Percentiles rank a stretch among this genome's conserved stretches.
Evolutionary conservation across 1,140 invertebrate genomes (phyloP).

Genomic region (Apis dorsata): DNA sequence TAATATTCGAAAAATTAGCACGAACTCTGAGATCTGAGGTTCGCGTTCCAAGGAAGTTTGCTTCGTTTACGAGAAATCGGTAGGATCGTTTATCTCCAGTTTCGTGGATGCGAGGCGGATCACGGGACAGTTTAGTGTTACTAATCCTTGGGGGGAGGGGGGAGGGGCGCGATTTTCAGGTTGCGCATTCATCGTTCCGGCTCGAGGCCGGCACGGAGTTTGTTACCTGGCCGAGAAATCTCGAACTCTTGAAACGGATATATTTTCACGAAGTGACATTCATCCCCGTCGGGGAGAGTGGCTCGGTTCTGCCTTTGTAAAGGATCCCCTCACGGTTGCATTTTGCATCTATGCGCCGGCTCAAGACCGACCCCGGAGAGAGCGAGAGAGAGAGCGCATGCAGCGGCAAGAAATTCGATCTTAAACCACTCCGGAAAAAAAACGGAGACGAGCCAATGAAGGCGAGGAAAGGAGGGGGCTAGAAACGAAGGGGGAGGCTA

Average conservation of each 20-base stretch:
- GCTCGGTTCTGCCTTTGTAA: slow-evolving; percentile 77
- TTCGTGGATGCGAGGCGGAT: background rate
- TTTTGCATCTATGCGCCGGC: slow-evolving; percentile 72
- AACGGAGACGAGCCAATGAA: slow-evolving; percentile 65
- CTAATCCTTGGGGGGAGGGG: slow-evolving; percentile 57
- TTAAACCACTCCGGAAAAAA: slow-evolving; percentile 62
- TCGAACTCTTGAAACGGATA: slow-evolving; percentile 79
- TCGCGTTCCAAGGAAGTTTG: too few relatives aligned
- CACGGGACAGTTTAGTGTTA: slow-evolving; percentile 65
- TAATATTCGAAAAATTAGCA: too few relatives aligned
- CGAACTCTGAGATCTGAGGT: background rate
- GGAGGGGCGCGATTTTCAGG: slow-evolving; percentile 44
- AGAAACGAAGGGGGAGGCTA: background rate
- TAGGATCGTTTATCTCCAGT: too few relatives aligned
- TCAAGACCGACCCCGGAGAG: slow-evolving; percentile 8
- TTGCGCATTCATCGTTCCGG: slow-evolving; percentile 32
- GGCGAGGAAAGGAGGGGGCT: slow-evolving; percentile 29
- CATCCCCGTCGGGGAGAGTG: slow-evolving; percentile 62
- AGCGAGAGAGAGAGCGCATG: slow-evolving; percentile 51
- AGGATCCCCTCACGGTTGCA: slow-evolving; percentile 74
- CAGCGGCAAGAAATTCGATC: slow-evolving; percentile 77
- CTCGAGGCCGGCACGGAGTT: slow-evolving; percentile 22
- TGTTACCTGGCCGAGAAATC: slow-evolving; percentile 56
- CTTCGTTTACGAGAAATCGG: too few relatives aligned
- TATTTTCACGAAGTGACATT: slow-evolving; percentile 80